Conservation (phyloP, 2,797 vertebrate species). For the Ceyx erithaca region DNA sequence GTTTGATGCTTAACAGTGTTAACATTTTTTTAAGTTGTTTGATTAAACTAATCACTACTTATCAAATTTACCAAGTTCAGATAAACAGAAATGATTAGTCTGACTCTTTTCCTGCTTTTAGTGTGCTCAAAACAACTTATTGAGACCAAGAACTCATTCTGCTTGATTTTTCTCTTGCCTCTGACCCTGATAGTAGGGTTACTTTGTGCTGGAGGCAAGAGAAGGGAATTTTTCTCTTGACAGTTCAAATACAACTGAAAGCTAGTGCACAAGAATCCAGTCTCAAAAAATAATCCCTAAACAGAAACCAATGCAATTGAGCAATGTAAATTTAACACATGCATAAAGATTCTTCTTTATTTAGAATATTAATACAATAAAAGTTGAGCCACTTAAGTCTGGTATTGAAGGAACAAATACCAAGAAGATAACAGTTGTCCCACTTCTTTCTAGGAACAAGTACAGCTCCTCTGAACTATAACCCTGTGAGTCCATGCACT, state of each 20-base stretch:
- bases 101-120: background rate
- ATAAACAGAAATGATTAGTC: background rate
- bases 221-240: background rate
- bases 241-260: background rate
- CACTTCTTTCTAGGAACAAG: background rate
- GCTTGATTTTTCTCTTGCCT: background rate
- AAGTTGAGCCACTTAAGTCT: background rate
- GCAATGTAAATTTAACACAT: background rate
- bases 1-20: background rate
- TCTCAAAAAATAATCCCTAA: background rate
- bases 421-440: background rate
- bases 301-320: background rate
- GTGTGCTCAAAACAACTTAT: background rate
- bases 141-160: background rate
- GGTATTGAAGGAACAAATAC: background rate
- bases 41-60: background rate
- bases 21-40: background rate
- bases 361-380: background rate
- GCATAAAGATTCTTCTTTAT: background rate
- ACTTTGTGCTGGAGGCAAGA: background rate
- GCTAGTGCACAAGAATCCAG: background rate
- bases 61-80: background rate
- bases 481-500: background rate
- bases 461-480: background rate
- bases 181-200: background rate